Evolutionary conservation across 2,888 invertebrate species (phyloP).

Genomic region (Rhagonycha fulva): DNA sequence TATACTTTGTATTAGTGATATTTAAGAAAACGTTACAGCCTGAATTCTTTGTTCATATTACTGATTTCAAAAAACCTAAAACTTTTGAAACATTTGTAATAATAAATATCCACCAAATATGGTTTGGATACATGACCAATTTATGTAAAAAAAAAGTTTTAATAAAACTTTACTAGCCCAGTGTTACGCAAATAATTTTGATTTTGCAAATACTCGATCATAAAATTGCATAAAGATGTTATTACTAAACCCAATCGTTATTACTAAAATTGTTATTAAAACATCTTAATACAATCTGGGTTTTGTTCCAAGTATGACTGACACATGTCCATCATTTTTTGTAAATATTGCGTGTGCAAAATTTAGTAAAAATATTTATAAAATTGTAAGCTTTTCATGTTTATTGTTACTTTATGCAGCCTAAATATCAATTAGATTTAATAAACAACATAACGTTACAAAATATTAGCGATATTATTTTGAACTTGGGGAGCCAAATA

Average conservation of each 20-base stretch:
- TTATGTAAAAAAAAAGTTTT: no score
- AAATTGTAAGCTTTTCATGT: not conserved
- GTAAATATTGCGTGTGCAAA: not conserved
- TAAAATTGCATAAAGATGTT: not conserved
- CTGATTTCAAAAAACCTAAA: not conserved
- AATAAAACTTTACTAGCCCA: no score
- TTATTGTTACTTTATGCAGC: not conserved
- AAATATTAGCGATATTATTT: not conserved
- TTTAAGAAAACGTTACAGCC: not conserved
- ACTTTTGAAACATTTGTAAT: no score
- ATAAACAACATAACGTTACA: constrained; percentile 13
- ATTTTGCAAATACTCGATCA: not conserved
- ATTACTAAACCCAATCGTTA: not conserved
- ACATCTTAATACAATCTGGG: not conserved
- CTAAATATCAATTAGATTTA: not conserved
- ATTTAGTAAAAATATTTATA: not conserved
- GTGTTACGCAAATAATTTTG: not conserved
- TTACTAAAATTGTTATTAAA: not conserved
- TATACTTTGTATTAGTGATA: not conserved
- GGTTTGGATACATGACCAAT: no score
- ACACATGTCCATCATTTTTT: not conserved
- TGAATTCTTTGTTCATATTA: not conserved
- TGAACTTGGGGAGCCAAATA: not conserved
- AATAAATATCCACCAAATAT: no score
- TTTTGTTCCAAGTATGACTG: not conserved